These are phyloP conservation scores for Coilia nasus DNA, from an alignment of 2,797 vertebrate genomes.

Conservation along the genomic window DNA sequence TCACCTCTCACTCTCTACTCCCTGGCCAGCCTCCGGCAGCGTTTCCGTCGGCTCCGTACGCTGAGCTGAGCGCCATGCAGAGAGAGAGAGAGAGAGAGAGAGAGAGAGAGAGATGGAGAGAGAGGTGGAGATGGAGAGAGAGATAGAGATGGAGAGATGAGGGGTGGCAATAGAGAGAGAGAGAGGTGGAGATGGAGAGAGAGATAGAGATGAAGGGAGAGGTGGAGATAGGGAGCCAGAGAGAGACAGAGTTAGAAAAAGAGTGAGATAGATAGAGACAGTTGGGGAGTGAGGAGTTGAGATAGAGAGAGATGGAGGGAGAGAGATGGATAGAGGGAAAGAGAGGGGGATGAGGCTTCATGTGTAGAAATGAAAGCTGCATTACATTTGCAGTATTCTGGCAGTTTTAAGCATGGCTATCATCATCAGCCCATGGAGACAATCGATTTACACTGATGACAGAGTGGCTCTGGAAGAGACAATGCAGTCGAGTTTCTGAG, in stretches of 20 bases:
- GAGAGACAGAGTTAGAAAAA: no score
- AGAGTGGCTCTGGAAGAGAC: neutral
- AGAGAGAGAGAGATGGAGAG: neutral
- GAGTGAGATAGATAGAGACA: no score
- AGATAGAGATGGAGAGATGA: no score
- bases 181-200: no score
- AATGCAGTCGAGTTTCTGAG: neutral
- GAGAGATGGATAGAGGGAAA: no score
- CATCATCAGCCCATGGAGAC: neutral
- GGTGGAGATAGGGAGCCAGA: no score
- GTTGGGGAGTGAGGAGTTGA: no score
- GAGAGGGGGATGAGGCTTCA: no score
- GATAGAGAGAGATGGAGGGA: no score
- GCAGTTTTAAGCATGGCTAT: constrained; percentile 18
- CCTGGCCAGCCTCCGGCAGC: constrained; percentile 41
- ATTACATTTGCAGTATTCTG: constrained; percentile 13
- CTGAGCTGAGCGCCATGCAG: neutral
- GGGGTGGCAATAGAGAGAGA: no score
- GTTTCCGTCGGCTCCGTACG: neutral
- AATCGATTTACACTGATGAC: constrained; percentile 4
- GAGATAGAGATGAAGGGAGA: no score
- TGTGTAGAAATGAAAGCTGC: neutral
- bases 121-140: no score
- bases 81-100: neutral
- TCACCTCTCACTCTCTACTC: constrained; percentile 55